Conservation (phyloP, 2,113 vertebrate genomes). For the Rhizomys pruinosus region DNA sequence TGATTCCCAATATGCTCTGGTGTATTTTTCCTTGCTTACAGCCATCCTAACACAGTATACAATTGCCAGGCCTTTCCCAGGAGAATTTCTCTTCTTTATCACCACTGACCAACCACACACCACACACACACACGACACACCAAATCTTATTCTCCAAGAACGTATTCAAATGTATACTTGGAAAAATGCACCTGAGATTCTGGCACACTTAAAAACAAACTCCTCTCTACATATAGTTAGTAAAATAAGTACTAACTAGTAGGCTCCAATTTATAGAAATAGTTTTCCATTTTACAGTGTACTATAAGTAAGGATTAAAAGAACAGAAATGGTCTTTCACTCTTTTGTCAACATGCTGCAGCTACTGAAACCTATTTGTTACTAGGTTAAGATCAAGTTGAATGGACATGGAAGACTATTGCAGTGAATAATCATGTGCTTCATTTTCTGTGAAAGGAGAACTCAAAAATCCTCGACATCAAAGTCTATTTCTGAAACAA, state of each 20-base stretch:
- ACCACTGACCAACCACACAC: background rate
- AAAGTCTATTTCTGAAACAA: slow-evolving; percentile 56
- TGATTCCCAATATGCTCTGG: background rate
- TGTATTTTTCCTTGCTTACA: slow-evolving; percentile 21
- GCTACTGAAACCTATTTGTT: slow-evolving; percentile 32
- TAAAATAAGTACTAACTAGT: slow-evolving; percentile 2
- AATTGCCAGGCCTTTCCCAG: slow-evolving; percentile 16
- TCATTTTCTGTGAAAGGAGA: background rate
- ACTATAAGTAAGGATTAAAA: slow-evolving; percentile 60
- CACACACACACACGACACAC: background rate
- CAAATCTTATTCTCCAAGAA: slow-evolving; percentile 20
- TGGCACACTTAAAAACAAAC: slow-evolving; percentile 61
- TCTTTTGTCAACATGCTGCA: slow-evolving; percentile 24
- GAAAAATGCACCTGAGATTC: slow-evolving; percentile 69
- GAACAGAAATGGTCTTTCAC: slow-evolving; percentile 46
- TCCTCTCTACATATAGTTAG: slow-evolving; percentile 7
- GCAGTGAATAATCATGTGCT: slow-evolving; percentile 2
- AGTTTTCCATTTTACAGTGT: slow-evolving; percentile 27
- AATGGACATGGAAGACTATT: slow-evolving; percentile 51
- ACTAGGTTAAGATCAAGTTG: slow-evolving; percentile 14
- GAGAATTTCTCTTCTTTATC: slow-evolving; percentile 21
- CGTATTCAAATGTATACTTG: slow-evolving; percentile 65
- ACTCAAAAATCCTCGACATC: slow-evolving; percentile 24
- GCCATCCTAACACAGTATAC: background rate
- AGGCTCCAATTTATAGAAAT: slow-evolving; percentile 45